Percentiles rank a stretch among this genome's conserved stretches.
Conservation (phyloP, 2,113 vertebrate genomes). For the Rhea pennata region DNA sequence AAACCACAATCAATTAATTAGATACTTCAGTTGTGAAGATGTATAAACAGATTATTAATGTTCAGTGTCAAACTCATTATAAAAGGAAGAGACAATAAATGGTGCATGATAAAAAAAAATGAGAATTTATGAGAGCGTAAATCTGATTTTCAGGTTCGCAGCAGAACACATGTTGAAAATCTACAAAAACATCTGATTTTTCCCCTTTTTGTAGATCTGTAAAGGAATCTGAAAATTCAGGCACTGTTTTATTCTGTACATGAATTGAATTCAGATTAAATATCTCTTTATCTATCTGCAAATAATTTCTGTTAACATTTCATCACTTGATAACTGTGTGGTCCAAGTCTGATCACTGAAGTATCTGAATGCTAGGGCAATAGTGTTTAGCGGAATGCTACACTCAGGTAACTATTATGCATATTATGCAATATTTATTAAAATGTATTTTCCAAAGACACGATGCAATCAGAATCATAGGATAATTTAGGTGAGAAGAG, state of each 20-base stretch:
- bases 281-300: not conserved
- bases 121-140: not conserved
- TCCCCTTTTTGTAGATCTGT: not conserved
- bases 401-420: not conserved
- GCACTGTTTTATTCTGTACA: not conserved
- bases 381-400: not conserved
- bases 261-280: not conserved
- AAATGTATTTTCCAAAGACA: not conserved
- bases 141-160: not conserved
- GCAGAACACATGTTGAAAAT: not conserved
- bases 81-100: not conserved
- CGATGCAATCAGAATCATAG: not conserved
- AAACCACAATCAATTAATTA: slow-evolving; percentile 40
- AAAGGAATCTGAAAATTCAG: not conserved
- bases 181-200: not conserved
- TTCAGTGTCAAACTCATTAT: slow-evolving; percentile 12
- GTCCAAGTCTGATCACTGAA: not conserved
- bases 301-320: not conserved
- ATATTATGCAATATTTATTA: not conserved
- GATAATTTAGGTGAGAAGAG: not conserved
- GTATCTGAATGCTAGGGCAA: not conserved
- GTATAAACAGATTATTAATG: slow-evolving; percentile 37
- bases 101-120: not conserved
- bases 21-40: not conserved
- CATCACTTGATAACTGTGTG: not conserved